Conservation (phyloP, 2,113 vertebrate genomes). For the Pygoscelis adeliae region DNA sequence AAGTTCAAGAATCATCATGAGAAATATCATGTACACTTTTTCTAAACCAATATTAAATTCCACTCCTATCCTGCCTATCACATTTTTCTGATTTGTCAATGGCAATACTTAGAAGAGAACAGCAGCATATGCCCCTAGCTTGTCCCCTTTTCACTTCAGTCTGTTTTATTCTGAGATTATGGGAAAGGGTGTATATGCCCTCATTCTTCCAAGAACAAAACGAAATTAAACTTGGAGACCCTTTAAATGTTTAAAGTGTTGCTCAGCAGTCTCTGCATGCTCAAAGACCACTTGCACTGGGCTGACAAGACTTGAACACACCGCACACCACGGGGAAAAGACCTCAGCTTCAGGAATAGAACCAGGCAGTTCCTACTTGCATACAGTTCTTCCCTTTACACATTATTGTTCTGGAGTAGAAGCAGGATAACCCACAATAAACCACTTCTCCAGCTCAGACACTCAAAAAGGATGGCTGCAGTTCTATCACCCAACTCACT, state of each 20-base stretch:
- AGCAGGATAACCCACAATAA: not conserved
- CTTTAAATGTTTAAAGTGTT: not conserved
- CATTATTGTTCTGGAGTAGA: not conserved
- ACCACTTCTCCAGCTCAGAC: not conserved
- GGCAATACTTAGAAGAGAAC: not conserved
- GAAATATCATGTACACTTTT: not conserved
- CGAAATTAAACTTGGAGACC: not conserved
- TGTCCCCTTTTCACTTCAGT: not conserved
- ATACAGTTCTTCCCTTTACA: not conserved
- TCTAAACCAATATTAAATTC: not conserved
- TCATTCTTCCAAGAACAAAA: not conserved
- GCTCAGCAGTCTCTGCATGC: not conserved
- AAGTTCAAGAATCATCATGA: not conserved
- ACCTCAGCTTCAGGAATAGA: not conserved
- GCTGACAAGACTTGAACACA: not conserved
- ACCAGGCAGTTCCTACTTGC: not conserved
- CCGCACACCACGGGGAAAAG: not conserved
- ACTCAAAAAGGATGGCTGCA: not conserved
- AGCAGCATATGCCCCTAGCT: not conserved
- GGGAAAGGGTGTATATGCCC: not conserved
- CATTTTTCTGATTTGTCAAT: not conserved
- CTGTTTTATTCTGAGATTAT: not conserved
- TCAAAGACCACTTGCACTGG: not conserved
- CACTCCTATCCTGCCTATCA: not conserved
- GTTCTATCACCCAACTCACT: not conserved